Evolutionary conservation across 1,140 invertebrate genomes (phyloP).

Genomic region (Aphaenogaster floridana): DNA sequence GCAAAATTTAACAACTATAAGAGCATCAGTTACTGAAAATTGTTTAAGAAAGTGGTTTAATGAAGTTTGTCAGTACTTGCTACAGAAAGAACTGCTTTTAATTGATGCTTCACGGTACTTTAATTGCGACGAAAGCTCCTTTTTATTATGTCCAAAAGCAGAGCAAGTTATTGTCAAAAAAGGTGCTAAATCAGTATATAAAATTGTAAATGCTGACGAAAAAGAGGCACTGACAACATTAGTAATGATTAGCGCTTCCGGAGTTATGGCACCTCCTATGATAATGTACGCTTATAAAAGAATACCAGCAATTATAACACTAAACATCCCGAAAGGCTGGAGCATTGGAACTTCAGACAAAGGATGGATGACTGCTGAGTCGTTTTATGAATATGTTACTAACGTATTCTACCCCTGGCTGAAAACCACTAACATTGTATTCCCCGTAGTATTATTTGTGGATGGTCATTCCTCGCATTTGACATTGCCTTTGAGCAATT

Average conservation of each 20-base stretch:
- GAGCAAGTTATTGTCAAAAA: slow-evolving; percentile 36
- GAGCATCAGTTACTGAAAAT: slow-evolving; percentile 69
- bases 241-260: slow-evolving; percentile 38
- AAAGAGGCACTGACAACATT: slow-evolving; percentile 26
- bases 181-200: slow-evolving; percentile 23
- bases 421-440: too few species aligned
- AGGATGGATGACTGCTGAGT: slow-evolving; percentile 74
- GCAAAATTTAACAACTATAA: slow-evolving; percentile 19
- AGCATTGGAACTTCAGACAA: slow-evolving; percentile 78
- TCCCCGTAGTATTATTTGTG: too few species aligned
- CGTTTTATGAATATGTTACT: too few species aligned
- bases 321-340: slow-evolving; percentile 68
- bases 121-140: slow-evolving; percentile 19
- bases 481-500: too few species aligned
- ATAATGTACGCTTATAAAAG: slow-evolving; percentile 40
- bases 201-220: slow-evolving; percentile 19
- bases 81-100: slow-evolving; percentile 27
- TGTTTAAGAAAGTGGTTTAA: slow-evolving; percentile 70
- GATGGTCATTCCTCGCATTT: too few species aligned
- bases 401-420: too few species aligned
- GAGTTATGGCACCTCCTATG: slow-evolving; percentile 50
- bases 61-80: slow-evolving; percentile 69
- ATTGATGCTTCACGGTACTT: slow-evolving; percentile 9
- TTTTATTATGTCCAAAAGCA: background rate
- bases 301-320: slow-evolving; percentile 23